These are phyloP conservation scores for Cichlasoma orientale DNA, from an alignment of 2,797 vertebrate species.

Conservation along the genomic window DNA sequence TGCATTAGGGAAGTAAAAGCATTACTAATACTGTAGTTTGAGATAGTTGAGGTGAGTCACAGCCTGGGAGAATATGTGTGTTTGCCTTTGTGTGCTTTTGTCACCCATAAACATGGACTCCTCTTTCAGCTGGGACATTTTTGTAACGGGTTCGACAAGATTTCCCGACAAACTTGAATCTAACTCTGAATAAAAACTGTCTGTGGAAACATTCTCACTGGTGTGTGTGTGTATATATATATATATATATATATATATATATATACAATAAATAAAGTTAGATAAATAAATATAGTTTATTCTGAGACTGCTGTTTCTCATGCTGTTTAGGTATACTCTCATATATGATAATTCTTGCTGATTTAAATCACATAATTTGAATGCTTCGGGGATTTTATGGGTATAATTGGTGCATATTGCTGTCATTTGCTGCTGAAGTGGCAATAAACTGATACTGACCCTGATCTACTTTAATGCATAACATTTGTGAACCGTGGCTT, in stretches of 20 bases:
- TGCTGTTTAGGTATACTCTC: background rate
- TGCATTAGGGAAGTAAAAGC: constrained; percentile 2
- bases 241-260: too few species aligned
- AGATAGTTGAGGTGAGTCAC: background rate
- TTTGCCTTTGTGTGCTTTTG: background rate
- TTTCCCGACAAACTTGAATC: background rate
- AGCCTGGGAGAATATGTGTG: background rate
- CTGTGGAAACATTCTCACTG: background rate
- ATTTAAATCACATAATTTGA: background rate
- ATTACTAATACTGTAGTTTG: background rate
- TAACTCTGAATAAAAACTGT: fast-evolving
- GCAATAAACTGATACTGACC: background rate
- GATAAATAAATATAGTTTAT: background rate
- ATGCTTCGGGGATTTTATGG: background rate
- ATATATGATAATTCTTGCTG: background rate
- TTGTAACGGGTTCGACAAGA: constrained; percentile 8
- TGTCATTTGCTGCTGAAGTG: background rate
- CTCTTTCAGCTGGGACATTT: background rate
- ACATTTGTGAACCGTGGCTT: background rate
- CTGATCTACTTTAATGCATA: background rate
- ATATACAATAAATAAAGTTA: too few species aligned
- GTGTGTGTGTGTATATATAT: too few species aligned
- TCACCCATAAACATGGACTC: background rate
- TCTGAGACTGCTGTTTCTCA: background rate
- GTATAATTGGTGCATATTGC: background rate